Base-by-base conservation (phyloP, 2,888 invertebrate species). In the Petrophora chlorosata region DNA sequence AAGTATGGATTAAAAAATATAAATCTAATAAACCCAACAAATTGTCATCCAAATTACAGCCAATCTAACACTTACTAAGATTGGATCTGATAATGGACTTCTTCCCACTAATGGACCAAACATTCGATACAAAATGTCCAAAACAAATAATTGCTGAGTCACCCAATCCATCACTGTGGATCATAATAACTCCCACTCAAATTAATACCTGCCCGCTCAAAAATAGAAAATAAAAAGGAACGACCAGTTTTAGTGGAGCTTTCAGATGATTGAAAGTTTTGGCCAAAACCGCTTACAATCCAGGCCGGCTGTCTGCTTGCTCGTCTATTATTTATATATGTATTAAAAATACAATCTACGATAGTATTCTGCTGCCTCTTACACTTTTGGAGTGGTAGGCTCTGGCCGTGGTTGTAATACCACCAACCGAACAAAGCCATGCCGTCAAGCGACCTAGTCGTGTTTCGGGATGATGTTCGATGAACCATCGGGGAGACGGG, bases 111-210 rank as follows among this genome's bases (percentile, higher is more conserved):
- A 44, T 59, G 53, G 53, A 56, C 54, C 64, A 61, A 71, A 70
- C 64, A 65, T 72, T 70, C 63, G 64, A 45, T 59, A 50, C 61
- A 69, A 67, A 59, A 55, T 67, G 66, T 56, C 54, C 61, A 70
- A 76, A 73, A 68, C 62, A 72, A 81, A 73, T 69, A 79, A 73
- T 73, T 59, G 87, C 81, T 63, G 63, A 79, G 63, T 89, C 88
- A 88, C 73, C 81, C 86, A 81, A 88, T 89, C 87, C 88, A 89
- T 89, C 88, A 88, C 73, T 5, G 26, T 56, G 74, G 81, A 82
- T 85, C 81, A 82, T 85, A 80, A 86, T 86, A 86, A 84, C 77
- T 77, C 79, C 68, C 73, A 60, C 70, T 72, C 79, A 86, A 89
- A 89, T 88, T 86, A 85, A 82, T 86, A 88, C 88, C 88, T 87